Conservation (phyloP, 2,113 vertebrate genomes). For the Gymnocephalus cernua region DNA sequence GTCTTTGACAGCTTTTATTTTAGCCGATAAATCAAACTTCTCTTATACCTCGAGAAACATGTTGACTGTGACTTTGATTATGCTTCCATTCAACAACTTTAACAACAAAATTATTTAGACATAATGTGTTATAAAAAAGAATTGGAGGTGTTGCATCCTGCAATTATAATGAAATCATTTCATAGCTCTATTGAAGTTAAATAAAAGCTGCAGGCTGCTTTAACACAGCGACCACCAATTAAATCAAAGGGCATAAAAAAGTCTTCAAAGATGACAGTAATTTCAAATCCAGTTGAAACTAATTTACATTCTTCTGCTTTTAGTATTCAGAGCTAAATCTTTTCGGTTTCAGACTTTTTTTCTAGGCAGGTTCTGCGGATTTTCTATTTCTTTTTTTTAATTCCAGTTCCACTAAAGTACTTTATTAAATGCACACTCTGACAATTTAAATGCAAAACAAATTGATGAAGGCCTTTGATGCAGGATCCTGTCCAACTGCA, state of each 20-base stretch:
- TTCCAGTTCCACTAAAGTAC: conserved; percentile 13
- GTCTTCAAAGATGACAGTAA: conserved; percentile 61
- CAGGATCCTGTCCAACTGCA: conserved; percentile 13
- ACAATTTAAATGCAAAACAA: conserved; percentile 32
- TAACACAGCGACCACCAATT: conserved; percentile 41
- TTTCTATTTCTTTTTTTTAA: neutral
- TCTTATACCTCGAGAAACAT: conserved; percentile 4
- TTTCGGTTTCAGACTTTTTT: conserved; percentile 34
- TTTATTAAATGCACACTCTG: conserved; percentile 34
- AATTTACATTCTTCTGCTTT: conserved; percentile 49
- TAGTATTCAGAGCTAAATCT: conserved; percentile 34
- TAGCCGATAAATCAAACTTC: conserved; percentile 5
- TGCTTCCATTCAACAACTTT: neutral
- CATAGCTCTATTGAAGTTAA: neutral
- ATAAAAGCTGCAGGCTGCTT: conserved; percentile 37
- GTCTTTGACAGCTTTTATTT: conserved; percentile 39
- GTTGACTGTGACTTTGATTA: neutral
- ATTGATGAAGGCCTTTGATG: conserved; percentile 26
- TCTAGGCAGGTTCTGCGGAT: conserved; percentile 17
- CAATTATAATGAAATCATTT: conserved; percentile 16
- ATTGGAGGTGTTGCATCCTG: conserved; percentile 20
- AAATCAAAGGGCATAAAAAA: conserved; percentile 41
- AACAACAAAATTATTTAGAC: neutral
- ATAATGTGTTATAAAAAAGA: neutral
- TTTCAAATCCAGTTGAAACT: conserved; percentile 55